phyloP scores from a whole-genome alignment of 2,888 invertebrate species.

The Lypha dubia region DNA sequence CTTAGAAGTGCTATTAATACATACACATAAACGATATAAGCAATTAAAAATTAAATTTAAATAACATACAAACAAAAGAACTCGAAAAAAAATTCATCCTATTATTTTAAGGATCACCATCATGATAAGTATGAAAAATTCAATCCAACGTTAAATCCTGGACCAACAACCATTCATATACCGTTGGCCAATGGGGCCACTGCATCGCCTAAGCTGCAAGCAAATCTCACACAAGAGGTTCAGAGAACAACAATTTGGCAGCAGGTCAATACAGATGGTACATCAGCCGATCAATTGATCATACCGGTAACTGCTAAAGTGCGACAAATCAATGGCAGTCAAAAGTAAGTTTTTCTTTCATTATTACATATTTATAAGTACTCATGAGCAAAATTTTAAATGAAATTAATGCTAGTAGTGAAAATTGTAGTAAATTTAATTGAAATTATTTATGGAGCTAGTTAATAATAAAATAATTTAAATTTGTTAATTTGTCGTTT shows the following conservation, averaged over 20 bases:
- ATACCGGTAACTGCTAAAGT: slow-evolving; percentile 82
- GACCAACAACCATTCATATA: slow-evolving; percentile 84
- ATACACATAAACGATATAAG: background rate
- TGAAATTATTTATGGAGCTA: slow-evolving; percentile 32
- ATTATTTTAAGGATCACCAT: slow-evolving; percentile 80
- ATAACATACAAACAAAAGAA: slow-evolving; percentile 44
- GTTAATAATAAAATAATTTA: background rate
- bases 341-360: slow-evolving; percentile 80
- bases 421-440: slow-evolving; percentile 22
- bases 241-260: slow-evolving; percentile 97
- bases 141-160: slow-evolving; percentile 73
- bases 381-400: slow-evolving; percentile 5
- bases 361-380: background rate
- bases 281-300: slow-evolving; percentile 79
- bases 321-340: slow-evolving; percentile 81
- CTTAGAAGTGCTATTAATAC: background rate
- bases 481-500: slow-evolving; percentile 23
- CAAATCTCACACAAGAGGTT: slow-evolving; percentile 96
- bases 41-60: background rate
- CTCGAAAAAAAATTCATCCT: slow-evolving; percentile 68
- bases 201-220: slow-evolving; percentile 85
- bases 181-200: slow-evolving; percentile 90
- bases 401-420: slow-evolving; percentile 16
- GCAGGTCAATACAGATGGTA: slow-evolving; percentile 89
- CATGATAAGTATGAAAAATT: slow-evolving; percentile 76